Evolutionary conservation across 2,113 vertebrate species (phyloP), one percentile per base, ranked within the genome.

Genomic region (Martes martes): DNA sequence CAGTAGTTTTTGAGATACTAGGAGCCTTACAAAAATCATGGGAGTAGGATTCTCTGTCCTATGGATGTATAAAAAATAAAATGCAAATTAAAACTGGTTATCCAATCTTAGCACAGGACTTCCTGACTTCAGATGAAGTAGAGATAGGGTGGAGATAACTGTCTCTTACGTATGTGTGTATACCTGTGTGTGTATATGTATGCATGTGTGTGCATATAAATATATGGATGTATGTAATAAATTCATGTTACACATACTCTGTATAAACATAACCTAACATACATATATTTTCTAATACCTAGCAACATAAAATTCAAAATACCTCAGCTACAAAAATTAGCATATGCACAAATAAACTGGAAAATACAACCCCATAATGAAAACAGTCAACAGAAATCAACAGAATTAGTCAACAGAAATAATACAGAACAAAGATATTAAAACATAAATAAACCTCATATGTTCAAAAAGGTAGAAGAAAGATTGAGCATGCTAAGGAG

Each of bases 301-400:
- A 87, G 36, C 26, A 93, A 93, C 78, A n/a, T 85, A 91, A 91
- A 95, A 84, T 93, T 91, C 42, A 85, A 50, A 84, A 76, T 78
- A 52, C 65, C 81, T 85, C 28, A 86, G 39, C 74, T 21, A 88
- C 8, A 69, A 76, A 87, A 83, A 67, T 63, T 69, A 24, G 18
- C 50, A 74, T 13, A 4, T 85, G 7, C 71, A 78, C 33, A 93
- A 65, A 93, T 65, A 85, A 65, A 6, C 33, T 59, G 36, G 65
- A 93, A 96, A 91, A 45, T 50, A 50, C 1, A 69, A 82, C 76
- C 19, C 28, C 36, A 31, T 73, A 73, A 87, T 63, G 28, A 92
- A 65, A 74, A 91, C 31, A 96, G 83, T 74, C 52, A 55, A 55
- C 5, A 18, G 52, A 55, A 55, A 55, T 55, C 16, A 55, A 18